Conservation (phyloP, 35 echinoderm and acorn worm genomes). For the Antedon bifida region DNA sequence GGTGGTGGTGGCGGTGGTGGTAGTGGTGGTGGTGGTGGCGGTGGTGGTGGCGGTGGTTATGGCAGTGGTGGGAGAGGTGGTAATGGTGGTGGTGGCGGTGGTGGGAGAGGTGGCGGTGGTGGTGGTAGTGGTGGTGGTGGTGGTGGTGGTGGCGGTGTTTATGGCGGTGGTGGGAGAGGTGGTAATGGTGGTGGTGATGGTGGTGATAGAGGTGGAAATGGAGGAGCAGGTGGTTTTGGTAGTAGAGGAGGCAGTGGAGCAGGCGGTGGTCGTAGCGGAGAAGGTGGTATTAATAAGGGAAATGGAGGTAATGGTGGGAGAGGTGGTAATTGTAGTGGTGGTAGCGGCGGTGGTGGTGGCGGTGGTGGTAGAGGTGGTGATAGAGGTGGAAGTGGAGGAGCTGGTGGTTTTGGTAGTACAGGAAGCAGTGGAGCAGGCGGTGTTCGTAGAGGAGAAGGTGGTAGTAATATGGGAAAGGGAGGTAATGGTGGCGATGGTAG, state of each 20-base stretch:
- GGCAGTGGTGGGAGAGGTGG: not conserved
- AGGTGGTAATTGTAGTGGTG: not conserved
- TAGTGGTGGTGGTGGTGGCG: conserved; percentile 1
- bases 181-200: not conserved
- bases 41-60: not conserved
- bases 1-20: conserved; percentile 21
- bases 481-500: not conserved
- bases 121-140: not conserved
- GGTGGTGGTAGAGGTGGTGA: not conserved
- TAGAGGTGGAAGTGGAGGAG: not conserved
- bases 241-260: no score
- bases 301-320: not conserved
- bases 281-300: not conserved
- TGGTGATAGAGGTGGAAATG: no score
- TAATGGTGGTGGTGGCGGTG: no score
- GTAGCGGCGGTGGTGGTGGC: not conserved
- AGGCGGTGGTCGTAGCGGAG: not conserved
- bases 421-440: not conserved
- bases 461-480: not conserved
- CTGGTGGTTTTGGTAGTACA: not conserved
- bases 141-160: not conserved
- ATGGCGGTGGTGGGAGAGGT: not conserved
- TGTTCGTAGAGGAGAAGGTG: not conserved
- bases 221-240: no score
- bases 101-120: no score